Evolutionary conservation across 1,140 invertebrate genomes (phyloP).

Genomic region (Spodoptera litura): DNA sequence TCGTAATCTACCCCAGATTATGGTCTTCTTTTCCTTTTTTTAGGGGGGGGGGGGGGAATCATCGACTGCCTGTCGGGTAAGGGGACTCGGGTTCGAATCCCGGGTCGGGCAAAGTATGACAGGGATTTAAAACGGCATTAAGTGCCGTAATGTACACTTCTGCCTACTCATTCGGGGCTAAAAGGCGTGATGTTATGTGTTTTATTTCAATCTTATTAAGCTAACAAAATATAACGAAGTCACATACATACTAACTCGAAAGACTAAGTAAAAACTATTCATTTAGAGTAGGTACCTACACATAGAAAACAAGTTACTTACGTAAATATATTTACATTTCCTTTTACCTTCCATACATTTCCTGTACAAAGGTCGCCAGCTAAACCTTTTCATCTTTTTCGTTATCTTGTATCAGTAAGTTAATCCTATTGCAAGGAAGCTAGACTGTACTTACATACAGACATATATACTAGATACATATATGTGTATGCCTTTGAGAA

Average conservation of each 20-base stretch:
- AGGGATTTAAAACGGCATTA: too few species aligned
- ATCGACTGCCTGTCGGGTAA: too few species aligned
- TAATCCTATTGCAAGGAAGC: slow-evolving; percentile 18
- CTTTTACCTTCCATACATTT: not conserved
- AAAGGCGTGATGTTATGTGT: too few species aligned
- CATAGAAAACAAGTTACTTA: not conserved
- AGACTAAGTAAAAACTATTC: not conserved
- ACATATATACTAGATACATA: not conserved
- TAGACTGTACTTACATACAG: not conserved
- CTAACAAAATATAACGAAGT: not conserved
- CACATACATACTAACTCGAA: not conserved
- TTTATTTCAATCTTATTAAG: too few species aligned
- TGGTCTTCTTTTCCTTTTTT: too few species aligned
- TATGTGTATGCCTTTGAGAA: slow-evolving; percentile 34
- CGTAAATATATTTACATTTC: not conserved
- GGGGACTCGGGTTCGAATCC: too few species aligned
- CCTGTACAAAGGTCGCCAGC: slow-evolving; percentile 20
- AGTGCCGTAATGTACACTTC: too few species aligned
- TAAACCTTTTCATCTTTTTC: slow-evolving; percentile 9
- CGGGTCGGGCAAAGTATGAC: too few species aligned
- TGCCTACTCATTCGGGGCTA: too few species aligned
- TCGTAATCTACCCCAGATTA: too few species aligned
- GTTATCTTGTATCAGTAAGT: slow-evolving; percentile 25
- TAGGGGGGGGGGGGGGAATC: too few species aligned
- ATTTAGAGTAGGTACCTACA: too few species aligned